Percentiles rank a stretch among this genome's conserved stretches.
Conservation (phyloP, 2,888 invertebrate species). For the Volucella zonaria region DNA sequence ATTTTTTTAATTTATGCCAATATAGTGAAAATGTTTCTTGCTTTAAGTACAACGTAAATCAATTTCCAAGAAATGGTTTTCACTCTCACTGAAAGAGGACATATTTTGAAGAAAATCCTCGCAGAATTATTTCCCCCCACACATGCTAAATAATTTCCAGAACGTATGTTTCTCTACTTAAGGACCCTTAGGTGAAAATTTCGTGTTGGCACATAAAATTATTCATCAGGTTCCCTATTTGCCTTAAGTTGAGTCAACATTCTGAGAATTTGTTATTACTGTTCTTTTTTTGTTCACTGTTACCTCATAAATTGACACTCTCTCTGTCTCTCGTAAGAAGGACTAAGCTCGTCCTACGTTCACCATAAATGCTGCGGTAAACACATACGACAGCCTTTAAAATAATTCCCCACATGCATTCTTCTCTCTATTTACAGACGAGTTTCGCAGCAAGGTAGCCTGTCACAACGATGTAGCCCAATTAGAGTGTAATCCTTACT, state of each 20-base stretch:
- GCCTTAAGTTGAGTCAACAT: neutral
- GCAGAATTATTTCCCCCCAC: too few relatives aligned
- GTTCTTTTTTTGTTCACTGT: too few relatives aligned
- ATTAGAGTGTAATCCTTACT: conserved; percentile 93
- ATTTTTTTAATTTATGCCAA: too few relatives aligned
- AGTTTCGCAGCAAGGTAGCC: conserved; percentile 95
- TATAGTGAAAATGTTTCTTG: too few relatives aligned
- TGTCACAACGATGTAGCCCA: conserved; percentile 95
- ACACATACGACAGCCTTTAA: conserved; percentile 33
- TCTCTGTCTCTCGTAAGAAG: neutral
- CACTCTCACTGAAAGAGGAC: too few relatives aligned
- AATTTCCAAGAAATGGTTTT: too few relatives aligned
- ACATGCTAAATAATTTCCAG: too few relatives aligned
- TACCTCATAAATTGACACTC: conserved; percentile 54
- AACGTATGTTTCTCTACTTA: neutral
- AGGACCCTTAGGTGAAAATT: too few relatives aligned
- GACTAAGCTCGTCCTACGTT: neutral
- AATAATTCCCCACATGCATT: conserved; percentile 40
- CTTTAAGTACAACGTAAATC: too few relatives aligned
- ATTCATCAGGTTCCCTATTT: too few relatives aligned
- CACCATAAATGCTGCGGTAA: neutral
- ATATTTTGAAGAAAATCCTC: too few relatives aligned
- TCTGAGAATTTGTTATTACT: conserved; percentile 24
- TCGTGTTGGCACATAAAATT: too few relatives aligned
- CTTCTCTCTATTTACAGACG: conserved; percentile 86